Evolutionary conservation across 2,797 vertebrate species (phyloP), one percentile per base, ranked within the genome.

Genomic region (Linurgus olivaceus): DNA sequence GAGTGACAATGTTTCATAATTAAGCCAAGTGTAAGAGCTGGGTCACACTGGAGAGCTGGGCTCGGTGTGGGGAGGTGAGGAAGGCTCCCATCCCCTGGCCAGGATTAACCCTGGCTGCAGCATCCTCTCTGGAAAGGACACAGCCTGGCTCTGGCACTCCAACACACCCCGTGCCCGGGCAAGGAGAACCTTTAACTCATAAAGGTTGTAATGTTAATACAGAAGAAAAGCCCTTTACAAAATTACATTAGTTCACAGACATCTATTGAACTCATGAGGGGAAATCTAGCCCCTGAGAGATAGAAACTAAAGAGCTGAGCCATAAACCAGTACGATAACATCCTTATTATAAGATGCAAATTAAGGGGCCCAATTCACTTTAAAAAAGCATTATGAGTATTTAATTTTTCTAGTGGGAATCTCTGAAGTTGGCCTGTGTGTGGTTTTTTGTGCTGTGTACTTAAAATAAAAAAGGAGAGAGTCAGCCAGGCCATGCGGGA

Each of bases 321-420:
- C 92, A 98, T 98, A 98, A 98, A 98, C 97, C 96, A 97, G 97
- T 97, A 93, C 26, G 96, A 98, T 98, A 98, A 98, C 98, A 98
- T 98, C 97, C 98, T 98, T 98, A 98, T 98, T 98, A 98, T 97
- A 97, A 98, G 97, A 98, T 98, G 98, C 97, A 98, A 98, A 98
- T 98, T 97, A 98, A 98, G 96, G 97, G 96, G 93, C 96, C 97
- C 97, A 97, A 97, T 98, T 98, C 98, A 97, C 98, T 98, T 97
- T 97, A 98, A 98, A 98, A 98, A 98, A 97, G 97, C 98, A 98
- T 98, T 98, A 98, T 96, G 97, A 97, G 97, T 98, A 97, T 98
- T 98, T 98, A 98, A 98, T 98, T 98, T 98, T 98, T 97, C 98
- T 98, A 97, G 96, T 97, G 98, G 98, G 98, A 98, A 97, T 95